Conservation (phyloP, 2,797 vertebrate species). For the Pantherophis alleghaniensis region DNA sequence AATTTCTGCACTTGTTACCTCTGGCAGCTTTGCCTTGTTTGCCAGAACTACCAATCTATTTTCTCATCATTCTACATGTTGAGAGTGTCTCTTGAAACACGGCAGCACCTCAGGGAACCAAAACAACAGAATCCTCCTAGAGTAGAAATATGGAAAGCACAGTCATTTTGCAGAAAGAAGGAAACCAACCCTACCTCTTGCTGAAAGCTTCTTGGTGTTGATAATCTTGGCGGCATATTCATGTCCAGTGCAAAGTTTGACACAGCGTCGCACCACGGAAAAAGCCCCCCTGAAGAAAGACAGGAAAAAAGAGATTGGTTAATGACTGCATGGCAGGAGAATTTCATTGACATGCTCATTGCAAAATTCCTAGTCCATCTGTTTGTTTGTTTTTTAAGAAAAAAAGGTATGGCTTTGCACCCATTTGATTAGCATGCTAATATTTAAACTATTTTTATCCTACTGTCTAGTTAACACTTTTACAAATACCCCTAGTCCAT, state of each 20-base stretch:
- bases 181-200: slow-evolving; percentile 82
- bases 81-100: not conserved
- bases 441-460: not conserved
- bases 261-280: slow-evolving; percentile 93
- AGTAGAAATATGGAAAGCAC: not conserved
- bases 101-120: not conserved
- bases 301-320: slow-evolving; percentile 1
- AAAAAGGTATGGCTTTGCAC: not conserved
- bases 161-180: not conserved
- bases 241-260: slow-evolving; percentile 93
- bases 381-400: not conserved
- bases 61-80: not conserved
- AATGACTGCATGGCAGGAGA: not conserved
- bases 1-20: not conserved
- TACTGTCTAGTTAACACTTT: not conserved
- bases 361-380: not conserved
- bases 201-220: slow-evolving; percentile 97
- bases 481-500: not conserved
- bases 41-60: not conserved
- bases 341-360: not conserved
- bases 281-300: slow-evolving; percentile 85
- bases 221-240: slow-evolving; percentile 97
- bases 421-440: not conserved
- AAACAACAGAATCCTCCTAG: not conserved
- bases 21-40: not conserved